Evolutionary conservation across 2,113 vertebrate genomes (phyloP).

Genomic region (Salvelinus namaycush): DNA sequence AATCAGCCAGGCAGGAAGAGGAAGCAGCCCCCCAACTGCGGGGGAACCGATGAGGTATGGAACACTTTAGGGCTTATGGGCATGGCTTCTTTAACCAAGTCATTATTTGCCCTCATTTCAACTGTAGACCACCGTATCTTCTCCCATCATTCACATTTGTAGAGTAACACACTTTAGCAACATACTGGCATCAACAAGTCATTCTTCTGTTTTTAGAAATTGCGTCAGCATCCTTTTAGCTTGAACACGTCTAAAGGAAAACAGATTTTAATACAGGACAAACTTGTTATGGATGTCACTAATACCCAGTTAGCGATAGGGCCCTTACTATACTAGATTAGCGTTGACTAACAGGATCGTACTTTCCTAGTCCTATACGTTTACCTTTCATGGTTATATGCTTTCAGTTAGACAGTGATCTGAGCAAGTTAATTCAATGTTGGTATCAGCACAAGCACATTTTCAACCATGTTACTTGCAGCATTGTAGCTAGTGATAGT

Average conservation of each 20-base stretch:
- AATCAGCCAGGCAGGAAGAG: conserved; percentile 87
- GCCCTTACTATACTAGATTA: too few relatives aligned
- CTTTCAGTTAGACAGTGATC: too few relatives aligned
- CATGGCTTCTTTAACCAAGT: background rate
- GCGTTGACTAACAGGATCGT: too few relatives aligned
- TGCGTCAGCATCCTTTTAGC: background rate
- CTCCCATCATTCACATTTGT: background rate
- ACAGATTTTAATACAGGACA: background rate
- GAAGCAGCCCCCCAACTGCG: conserved; percentile 79
- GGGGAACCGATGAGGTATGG: conserved; percentile 84
- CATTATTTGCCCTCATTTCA: background rate
- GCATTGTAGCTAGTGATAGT: too few relatives aligned
- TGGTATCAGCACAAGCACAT: too few relatives aligned
- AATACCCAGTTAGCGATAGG: background rate
- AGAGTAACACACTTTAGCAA: background rate
- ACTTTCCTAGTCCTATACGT: too few relatives aligned
- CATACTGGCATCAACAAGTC: background rate
- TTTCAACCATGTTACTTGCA: too few relatives aligned
- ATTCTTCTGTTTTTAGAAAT: background rate
- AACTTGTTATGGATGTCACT: background rate
- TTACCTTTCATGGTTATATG: too few relatives aligned
- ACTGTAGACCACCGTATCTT: background rate
- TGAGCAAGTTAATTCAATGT: too few relatives aligned
- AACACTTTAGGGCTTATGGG: background rate
- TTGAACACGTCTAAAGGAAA: background rate